phyloP scores from a whole-genome alignment of 2,888 invertebrate species.

The Cryptus viduatorius region DNA sequence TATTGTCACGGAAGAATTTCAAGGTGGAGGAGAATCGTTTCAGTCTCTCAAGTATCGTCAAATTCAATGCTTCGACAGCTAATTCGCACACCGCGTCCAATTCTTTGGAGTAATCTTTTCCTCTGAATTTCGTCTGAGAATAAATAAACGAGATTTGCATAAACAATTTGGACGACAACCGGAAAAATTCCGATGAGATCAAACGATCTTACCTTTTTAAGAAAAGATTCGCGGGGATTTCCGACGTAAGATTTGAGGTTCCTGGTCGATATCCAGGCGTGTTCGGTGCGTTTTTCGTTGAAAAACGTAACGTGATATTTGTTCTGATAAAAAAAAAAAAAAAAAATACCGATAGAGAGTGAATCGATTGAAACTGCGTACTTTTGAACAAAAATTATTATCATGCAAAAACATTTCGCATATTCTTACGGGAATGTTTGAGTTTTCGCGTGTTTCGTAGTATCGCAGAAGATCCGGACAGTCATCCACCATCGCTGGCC shows the following conservation, averaged over 20 bases:
- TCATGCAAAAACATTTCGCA: not conserved
- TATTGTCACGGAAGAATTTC: not conserved
- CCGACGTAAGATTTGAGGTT: constrained; percentile 83
- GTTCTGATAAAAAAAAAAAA: constrained; percentile 82
- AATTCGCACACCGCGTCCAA: constrained; percentile 50
- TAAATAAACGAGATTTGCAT: not conserved
- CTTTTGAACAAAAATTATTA: not conserved
- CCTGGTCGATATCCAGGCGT: constrained; percentile 85
- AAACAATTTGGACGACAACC: not conserved
- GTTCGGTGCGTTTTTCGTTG: constrained; percentile 82
- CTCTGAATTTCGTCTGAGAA: constrained; percentile 51
- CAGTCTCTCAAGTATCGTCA: constrained; percentile 70
- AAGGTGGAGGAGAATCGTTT: constrained; percentile 63
- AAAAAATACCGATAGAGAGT: not conserved
- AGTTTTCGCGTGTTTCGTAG: constrained; percentile 58
- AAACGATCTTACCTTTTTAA: constrained; percentile 44
- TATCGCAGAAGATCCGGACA: constrained; percentile 86
- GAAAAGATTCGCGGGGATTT: constrained; percentile 15
- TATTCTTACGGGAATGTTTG: constrained; percentile 67
- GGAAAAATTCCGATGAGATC: not conserved
- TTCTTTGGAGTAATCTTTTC: constrained; percentile 34
- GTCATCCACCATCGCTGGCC: constrained; percentile 91
- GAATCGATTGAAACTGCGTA: not conserved
- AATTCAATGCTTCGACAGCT: constrained; percentile 62
- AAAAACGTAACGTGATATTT: constrained; percentile 87